Evolutionary conservation across 2,113 vertebrate species (phyloP).

Genomic region (Syngnathus typhle): DNA sequence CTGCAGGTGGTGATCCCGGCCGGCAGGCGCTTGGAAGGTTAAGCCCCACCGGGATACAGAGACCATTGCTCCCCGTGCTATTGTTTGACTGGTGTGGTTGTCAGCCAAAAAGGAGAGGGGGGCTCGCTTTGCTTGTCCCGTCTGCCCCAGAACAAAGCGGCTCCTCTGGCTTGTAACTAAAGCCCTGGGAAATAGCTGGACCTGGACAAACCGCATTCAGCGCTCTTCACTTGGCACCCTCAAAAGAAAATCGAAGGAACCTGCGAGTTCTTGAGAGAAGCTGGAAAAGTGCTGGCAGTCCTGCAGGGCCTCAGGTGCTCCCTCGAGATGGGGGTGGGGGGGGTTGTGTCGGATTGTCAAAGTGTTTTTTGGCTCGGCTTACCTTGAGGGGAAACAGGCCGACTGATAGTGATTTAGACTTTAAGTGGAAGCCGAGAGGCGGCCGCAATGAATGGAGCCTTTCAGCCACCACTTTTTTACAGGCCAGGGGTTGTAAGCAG

Average conservation of each 20-base stretch:
- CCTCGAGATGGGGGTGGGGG: conserved; percentile 29
- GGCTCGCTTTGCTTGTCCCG: conserved; percentile 34
- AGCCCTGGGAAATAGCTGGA: conserved; percentile 69
- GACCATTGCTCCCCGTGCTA: conserved; percentile 43
- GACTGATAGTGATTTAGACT: conserved; percentile 34
- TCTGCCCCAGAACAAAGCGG: conserved; percentile 67
- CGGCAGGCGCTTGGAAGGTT: conserved; percentile 52
- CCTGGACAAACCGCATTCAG: conserved; percentile 47
- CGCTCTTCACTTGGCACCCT: conserved; percentile 21
- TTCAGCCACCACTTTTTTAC: neutral
- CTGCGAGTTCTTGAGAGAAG: conserved; percentile 16
- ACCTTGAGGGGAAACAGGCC: conserved; percentile 24
- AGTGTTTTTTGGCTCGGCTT: conserved; percentile 41
- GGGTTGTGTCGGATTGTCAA: conserved; percentile 32
- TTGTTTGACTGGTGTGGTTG: conserved; percentile 62
- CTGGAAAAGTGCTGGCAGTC: conserved; percentile 26
- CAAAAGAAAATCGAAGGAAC: neutral
- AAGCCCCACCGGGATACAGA: conserved; percentile 42
- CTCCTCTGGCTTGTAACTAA: conserved; percentile 70
- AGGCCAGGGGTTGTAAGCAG: conserved; percentile 8
- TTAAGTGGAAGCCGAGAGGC: conserved; percentile 23
- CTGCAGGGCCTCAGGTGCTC: conserved; percentile 44
- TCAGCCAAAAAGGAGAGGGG: conserved; percentile 50
- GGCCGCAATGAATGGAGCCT: conserved; percentile 15
- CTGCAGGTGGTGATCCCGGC: conserved; percentile 48